Evolutionary conservation across 1,140 invertebrate species (phyloP), one percentile per base, ranked within the genome.

Genomic region (Saccostrea echinata): DNA sequence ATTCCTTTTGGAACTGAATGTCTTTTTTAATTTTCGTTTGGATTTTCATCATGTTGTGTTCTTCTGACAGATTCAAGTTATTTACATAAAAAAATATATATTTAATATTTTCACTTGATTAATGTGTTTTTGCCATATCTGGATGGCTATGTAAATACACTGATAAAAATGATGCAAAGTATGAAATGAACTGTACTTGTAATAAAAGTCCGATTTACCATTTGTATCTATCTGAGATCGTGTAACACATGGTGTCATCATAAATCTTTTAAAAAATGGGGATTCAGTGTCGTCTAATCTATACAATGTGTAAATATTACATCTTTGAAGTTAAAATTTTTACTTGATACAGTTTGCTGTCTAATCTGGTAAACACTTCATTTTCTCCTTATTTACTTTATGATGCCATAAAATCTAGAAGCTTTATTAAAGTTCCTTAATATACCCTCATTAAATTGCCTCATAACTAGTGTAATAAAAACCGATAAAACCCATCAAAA

Each of bases 401-500:
- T 30, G 64, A 30, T 71, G 57, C 57, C 57, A 64, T 24, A 64
- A 71, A 71, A 71, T 24, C 64, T 30, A 18, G 4, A 76, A 9
- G 27, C 30, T 76, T 27, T 76, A 16, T 33, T 76, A 76, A 27
- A 76, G 24, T 76, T 76, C 27, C 68, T 76, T 27, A 76, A 30
- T 76, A 33, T 76, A 30, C 27, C 27, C 2, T 27, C 12, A 33
- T 76, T 76, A 30, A 30, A 76, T 76, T 27, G 30, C 24, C 68
- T 12, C 27, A 27, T 76, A 76, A 76, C 27, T 76, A 30, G 27
- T 24, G 30, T 76, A 76, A 27, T 30, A 33, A 61, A 27, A 76
- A 12, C 30, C 2, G 68, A 76, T 76, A 76, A 30, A 76, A 76
- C 30, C 13, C 68, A 35, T 76, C 24, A 76, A 76, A 76, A 76